These are phyloP conservation scores for Dendronephthya gigantea DNA, from an alignment of 64 coral and sea anemone species.

Conservation along the genomic window DNA sequence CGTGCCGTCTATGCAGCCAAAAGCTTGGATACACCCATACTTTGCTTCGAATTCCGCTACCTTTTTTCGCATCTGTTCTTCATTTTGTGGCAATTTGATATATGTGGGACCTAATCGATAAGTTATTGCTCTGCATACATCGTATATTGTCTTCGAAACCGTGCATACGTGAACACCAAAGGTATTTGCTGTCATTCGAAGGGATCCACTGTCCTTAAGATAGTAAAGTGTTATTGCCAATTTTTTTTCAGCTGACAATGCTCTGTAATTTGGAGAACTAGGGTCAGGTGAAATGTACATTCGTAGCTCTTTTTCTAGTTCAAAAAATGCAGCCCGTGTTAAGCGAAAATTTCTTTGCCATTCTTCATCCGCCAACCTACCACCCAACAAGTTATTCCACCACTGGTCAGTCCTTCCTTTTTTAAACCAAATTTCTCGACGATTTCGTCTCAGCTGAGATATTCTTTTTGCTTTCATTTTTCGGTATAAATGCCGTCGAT, in stretches of 20 bases:
- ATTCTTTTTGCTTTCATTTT: too few relatives aligned
- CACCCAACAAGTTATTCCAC: background rate
- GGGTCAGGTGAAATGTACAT: background rate
- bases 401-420: background rate
- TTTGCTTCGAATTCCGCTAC: constrained; percentile 13
- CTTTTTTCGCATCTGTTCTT: background rate
- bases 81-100: background rate
- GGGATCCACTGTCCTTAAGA: background rate
- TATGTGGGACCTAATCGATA: constrained; percentile 17
- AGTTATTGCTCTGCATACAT: constrained; percentile 11
- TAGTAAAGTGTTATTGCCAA: constrained; percentile 25
- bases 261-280: background rate
- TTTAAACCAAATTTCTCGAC: background rate
- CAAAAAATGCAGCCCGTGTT: background rate
- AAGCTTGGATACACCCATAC: constrained; percentile 22
- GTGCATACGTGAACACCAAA: constrained; percentile 21
- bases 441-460: background rate
- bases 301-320: background rate
- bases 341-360: constrained; percentile 7
- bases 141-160: background rate
- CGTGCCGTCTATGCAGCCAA: constrained; percentile 18
- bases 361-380: background rate
- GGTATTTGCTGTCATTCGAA: constrained; percentile 34
- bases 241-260: constrained; percentile 25
- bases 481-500: background rate